phyloP scores from a whole-genome alignment of 2,113 vertebrate species.

The Chunga burmeisteri region DNA sequence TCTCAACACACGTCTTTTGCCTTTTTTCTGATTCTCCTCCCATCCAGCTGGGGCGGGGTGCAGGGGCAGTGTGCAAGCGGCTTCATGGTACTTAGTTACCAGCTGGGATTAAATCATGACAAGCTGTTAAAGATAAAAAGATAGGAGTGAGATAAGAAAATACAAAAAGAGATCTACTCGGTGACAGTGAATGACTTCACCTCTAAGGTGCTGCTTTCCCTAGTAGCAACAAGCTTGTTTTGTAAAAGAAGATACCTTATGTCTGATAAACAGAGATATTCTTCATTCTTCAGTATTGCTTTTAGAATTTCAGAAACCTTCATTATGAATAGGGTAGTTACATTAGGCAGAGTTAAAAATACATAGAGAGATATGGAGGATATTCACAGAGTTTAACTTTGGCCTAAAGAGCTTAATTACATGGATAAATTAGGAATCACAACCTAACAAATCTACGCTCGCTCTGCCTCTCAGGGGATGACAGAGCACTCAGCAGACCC shows the following conservation, averaged over 20 bases:
- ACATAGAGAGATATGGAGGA: background rate
- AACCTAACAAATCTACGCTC: background rate
- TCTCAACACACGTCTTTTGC: background rate
- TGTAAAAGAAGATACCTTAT: background rate
- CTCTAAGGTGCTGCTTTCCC: background rate
- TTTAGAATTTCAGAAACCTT: background rate
- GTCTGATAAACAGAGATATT: background rate
- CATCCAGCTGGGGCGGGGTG: background rate
- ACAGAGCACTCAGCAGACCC: background rate
- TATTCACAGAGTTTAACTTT: background rate
- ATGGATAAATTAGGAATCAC: background rate
- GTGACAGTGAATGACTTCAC: background rate
- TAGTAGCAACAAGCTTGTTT: background rate
- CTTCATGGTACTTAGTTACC: background rate
- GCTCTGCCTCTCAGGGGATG: background rate
- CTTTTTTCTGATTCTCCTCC: background rate
- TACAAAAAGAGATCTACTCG: background rate
- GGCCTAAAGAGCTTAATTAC: background rate
- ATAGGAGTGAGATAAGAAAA: background rate
- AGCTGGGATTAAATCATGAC: background rate
- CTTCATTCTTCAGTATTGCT: background rate
- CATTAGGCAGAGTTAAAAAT: background rate
- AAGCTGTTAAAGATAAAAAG: background rate
- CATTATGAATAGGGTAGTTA: background rate
- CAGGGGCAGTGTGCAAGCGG: too few species aligned